Conservation (phyloP, 1,140 invertebrate genomes). For the Eueides isabella region DNA sequence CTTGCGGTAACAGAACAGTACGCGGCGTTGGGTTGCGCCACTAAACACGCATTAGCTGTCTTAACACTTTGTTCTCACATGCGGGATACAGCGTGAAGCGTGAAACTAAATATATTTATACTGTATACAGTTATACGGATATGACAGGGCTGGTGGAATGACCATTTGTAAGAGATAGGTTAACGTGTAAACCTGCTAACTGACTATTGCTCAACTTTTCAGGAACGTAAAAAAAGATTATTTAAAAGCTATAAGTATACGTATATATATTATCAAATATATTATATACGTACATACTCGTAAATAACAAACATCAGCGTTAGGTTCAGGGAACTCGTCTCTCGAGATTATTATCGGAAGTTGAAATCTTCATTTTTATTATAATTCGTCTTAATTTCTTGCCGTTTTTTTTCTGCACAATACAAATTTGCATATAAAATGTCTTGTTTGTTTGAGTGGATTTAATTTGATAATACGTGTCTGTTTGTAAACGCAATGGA, state of each 20-base stretch:
- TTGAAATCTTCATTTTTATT: conserved; percentile 8
- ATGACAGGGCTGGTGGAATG: not conserved
- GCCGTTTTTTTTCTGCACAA: not conserved
- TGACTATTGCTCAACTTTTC: too few relatives aligned
- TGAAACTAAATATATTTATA: too few relatives aligned
- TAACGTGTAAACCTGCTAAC: too few relatives aligned
- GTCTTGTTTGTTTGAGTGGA: not conserved
- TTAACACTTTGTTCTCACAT: too few relatives aligned
- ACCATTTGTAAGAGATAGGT: not conserved
- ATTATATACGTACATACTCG: not conserved
- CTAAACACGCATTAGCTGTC: too few relatives aligned
- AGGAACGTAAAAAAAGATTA: too few relatives aligned
- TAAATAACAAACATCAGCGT: conserved; percentile 9
- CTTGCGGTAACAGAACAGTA: too few relatives aligned
- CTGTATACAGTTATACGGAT: not conserved
- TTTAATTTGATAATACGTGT: not conserved
- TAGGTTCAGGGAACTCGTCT: conserved; percentile 1
- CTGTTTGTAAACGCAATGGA: too few relatives aligned
- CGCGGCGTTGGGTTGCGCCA: too few relatives aligned
- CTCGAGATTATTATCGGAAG: conserved; percentile 10
- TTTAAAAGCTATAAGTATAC: not conserved
- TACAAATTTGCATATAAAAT: not conserved
- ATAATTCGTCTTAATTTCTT: conserved; percentile 15
- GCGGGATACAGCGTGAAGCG: too few relatives aligned
- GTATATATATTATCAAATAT: not conserved